Evolutionary conservation across 2,797 vertebrate genomes (phyloP), one percentile per base, ranked within the genome.

Genomic region (Moxostoma hubbsi): DNA sequence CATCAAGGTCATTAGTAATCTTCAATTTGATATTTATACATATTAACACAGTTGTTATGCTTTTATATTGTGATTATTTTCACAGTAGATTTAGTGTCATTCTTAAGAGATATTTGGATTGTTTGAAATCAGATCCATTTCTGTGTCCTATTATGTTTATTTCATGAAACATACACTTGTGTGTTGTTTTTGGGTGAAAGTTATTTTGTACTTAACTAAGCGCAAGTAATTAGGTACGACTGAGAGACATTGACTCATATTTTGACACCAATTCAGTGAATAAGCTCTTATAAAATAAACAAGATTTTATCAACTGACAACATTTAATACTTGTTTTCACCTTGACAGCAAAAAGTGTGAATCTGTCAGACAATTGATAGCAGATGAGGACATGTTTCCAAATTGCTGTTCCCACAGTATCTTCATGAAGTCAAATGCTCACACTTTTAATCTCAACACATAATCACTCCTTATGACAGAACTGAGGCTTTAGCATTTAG

Each of bases 281-380:
- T 65, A 64, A 73, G 46, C 62, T 58, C 10, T 64, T 18, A n/a
- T 24, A 24, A 24, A 24, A 24, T 1, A 24, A 24, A 24, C 24
- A 24, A 79, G 53, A 72, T 73, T 73, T 50, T 65, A 65, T 65
- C 69, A 51, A 16, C 69, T 64, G 76, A 78, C 58, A 7, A 53
- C 53, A 65, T 72, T 73, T 72, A 66, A 62, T 66, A 45, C 76
- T 49, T 78, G 59, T 71, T 78, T 78, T 71, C 77, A 66, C 61
- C 46, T 51, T 79, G 61, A 66, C 54, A 16, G 45, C 46, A 55
- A 15, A 73, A 72, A 73, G 69, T 79, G 69, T 79, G 77, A 73
- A 79, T 73, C 50, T 73, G 69, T 73, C 16, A 16, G 59, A 65
- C 7, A 7, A 24, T 36, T 65, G 61, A 58, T 65, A 12, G 67